A percentile compares a stretch with the other conserved stretches of the same genome.
Evolutionary conservation across 2,888 invertebrate species (phyloP).

Genomic region (Sminthurides aquaticus): DNA sequence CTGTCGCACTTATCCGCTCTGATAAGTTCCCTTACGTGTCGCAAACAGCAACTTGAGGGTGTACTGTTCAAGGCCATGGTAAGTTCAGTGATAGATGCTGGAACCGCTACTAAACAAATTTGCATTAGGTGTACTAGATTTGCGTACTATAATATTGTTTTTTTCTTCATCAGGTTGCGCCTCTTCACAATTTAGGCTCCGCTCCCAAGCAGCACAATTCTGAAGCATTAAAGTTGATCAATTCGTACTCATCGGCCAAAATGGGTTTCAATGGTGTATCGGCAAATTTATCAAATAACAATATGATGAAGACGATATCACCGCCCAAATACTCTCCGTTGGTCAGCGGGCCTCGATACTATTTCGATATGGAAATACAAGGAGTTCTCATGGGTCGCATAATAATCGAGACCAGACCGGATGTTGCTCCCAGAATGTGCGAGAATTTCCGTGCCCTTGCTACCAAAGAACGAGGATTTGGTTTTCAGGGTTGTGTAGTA

Average conservation of each 20-base stretch:
- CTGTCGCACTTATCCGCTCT: slow-evolving; percentile 42
- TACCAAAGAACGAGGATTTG: slow-evolving; percentile 65
- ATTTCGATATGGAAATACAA: slow-evolving; percentile 68
- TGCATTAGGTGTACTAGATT: not conserved
- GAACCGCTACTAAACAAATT: too few relatives aligned
- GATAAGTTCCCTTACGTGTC: slow-evolving; percentile 40
- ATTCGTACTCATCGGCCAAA: slow-evolving; percentile 39
- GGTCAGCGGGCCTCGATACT: slow-evolving; percentile 56
- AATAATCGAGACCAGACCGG: slow-evolving; percentile 67
- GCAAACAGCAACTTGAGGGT: slow-evolving; percentile 42
- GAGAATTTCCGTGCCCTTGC: slow-evolving; percentile 67
- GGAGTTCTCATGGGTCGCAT: slow-evolving; percentile 63
- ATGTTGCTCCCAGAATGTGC: slow-evolving; percentile 72
- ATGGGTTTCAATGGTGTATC: slow-evolving; percentile 32
- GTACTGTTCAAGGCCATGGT: slow-evolving; percentile 41
- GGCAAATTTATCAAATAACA: slow-evolving; percentile 33
- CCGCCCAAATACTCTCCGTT: slow-evolving; percentile 43
- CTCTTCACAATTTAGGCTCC: slow-evolving; percentile 37
- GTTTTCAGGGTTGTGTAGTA: slow-evolving; percentile 70
- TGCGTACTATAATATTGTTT: not conserved
- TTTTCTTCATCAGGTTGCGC: slow-evolving; percentile 29
- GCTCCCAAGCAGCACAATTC: slow-evolving; percentile 33
- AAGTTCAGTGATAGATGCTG: slow-evolving; percentile 13
- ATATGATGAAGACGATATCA: slow-evolving; percentile 29
- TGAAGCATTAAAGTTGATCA: slow-evolving; percentile 41